Evolutionary conservation across 2,113 vertebrate genomes (phyloP).

Genomic region (Hydropotes inermis): DNA sequence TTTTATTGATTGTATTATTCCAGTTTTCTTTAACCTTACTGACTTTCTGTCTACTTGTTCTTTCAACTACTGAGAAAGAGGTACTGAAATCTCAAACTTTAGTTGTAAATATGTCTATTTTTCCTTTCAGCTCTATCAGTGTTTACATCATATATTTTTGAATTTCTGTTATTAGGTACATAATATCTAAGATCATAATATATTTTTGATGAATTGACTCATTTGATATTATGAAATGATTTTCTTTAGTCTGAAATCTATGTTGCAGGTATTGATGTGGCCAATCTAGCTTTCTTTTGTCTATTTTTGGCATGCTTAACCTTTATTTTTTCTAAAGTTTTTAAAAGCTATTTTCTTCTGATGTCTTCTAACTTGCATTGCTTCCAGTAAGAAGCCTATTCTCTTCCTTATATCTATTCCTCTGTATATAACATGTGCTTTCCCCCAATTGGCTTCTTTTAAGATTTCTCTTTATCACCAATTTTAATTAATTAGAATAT

Average conservation of each 20-base stretch:
- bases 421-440: background rate
- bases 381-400: background rate
- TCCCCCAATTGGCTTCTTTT: background rate
- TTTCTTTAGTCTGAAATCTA: background rate
- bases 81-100: background rate
- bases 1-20: background rate
- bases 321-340: background rate
- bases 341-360: background rate
- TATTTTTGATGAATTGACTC: constrained; percentile 1
- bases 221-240: background rate
- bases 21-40: background rate
- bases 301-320: background rate
- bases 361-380: background rate
- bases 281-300: background rate
- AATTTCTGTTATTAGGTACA: background rate
- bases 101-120: background rate
- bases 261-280: background rate
- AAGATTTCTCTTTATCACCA: background rate
- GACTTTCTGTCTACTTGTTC: constrained; percentile 20
- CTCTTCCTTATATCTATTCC: background rate
- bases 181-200: background rate
- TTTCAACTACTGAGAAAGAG: background rate
- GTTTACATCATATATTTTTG: background rate
- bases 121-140: background rate
- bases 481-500: constrained; percentile 26